These are phyloP conservation scores for Tapirus terrestris DNA, from an alignment of 2,113 vertebrate genomes.

Conservation along the genomic window DNA sequence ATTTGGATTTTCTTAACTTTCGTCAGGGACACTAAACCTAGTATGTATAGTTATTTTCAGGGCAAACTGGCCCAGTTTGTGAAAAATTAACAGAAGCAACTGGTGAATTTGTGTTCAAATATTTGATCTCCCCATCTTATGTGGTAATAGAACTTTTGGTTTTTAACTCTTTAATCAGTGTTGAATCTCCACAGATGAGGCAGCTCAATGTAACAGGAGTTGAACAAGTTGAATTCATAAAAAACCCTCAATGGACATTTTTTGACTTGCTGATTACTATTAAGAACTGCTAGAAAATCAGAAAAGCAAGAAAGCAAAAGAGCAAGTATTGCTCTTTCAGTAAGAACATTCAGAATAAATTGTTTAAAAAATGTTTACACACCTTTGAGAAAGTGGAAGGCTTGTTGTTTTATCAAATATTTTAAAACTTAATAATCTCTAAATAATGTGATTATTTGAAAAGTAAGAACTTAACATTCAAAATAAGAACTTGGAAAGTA, in stretches of 20 bases:
- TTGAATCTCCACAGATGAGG: neutral
- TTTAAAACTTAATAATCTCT: neutral
- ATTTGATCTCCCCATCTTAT: neutral
- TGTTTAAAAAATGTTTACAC: neutral
- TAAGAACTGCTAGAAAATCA: neutral
- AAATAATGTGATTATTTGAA: conserved; percentile 31
- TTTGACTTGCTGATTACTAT: neutral
- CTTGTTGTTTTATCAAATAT: neutral
- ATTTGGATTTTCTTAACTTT: neutral
- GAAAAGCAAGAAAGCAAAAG: neutral
- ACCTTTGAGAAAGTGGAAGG: neutral
- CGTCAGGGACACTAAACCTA: accelerated
- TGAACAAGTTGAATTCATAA: neutral
- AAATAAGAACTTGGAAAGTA: neutral
- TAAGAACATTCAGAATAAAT: neutral
- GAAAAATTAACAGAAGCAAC: neutral
- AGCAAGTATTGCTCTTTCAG: neutral
- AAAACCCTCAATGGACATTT: neutral
- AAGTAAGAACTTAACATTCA: neutral
- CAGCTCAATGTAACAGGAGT: accelerated
- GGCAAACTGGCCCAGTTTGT: neutral
- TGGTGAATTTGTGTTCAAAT: neutral
- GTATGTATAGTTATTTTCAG: neutral
- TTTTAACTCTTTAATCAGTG: neutral
- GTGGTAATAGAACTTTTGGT: neutral